Percentiles rank a stretch among this genome's conserved stretches.
phyloP scores from a whole-genome alignment of 2,113 vertebrate species.

The Bubalus kerabau region DNA sequence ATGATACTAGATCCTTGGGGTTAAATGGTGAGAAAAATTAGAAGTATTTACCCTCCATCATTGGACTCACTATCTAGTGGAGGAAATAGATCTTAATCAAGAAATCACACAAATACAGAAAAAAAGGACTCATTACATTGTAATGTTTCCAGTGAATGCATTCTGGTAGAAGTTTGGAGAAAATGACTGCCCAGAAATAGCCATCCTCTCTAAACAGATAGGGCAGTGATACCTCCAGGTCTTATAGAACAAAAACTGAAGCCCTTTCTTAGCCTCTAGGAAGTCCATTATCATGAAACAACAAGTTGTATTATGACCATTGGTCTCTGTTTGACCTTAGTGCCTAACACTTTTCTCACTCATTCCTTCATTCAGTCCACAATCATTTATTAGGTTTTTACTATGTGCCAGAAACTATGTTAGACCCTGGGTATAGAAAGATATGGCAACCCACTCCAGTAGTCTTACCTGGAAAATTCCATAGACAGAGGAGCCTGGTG shows the following conservation, averaged over 20 bases:
- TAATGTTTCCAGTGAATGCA: neutral
- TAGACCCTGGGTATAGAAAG: neutral
- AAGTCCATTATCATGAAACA: neutral
- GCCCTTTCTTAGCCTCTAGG: neutral
- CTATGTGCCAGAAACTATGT: neutral
- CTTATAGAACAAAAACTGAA: neutral
- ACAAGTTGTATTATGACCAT: neutral
- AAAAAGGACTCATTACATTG: neutral
- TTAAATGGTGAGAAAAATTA: neutral
- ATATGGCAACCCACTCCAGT: neutral
- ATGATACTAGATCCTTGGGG: neutral
- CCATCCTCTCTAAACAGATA: neutral
- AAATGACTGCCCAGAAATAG: neutral
- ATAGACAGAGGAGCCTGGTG: neutral
- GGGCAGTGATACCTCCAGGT: neutral
- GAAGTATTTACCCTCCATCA: neutral
- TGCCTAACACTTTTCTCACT: neutral
- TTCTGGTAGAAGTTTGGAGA: neutral
- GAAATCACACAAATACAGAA: neutral
- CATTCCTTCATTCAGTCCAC: neutral
- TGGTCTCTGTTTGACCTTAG: neutral
- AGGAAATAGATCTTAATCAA: neutral
- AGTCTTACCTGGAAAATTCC: neutral
- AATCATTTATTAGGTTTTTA: slow-evolving; percentile 26
- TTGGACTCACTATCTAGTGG: neutral